Base-by-base conservation (phyloP, 1,140 invertebrate genomes). In the Drosophila asahinai region DNA sequence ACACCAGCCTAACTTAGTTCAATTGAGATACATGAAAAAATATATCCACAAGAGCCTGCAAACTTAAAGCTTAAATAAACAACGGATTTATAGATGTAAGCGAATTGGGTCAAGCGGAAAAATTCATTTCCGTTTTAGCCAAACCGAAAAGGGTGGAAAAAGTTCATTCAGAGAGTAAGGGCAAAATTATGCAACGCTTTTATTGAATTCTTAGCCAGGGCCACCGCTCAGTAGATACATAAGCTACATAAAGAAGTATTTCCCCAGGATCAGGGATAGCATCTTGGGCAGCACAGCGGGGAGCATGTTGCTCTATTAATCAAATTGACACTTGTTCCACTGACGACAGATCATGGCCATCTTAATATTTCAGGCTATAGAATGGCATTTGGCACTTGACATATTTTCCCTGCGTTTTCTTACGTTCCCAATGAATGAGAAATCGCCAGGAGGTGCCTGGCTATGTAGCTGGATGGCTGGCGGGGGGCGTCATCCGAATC, bases 61-160 rank as follows among this genome's bases (percentile, higher is more conserved):
- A 48, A 62, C 61, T 80, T 80, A 67, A 79, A 72, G 66, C 65
- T 47, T 76, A 54, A 65, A 64, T 68, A 63, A 66, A 68, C 74
- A 27, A n/a, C 61, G 12, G 60, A 42, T 42, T 36, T 27, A 38
- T 58, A 55, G 30, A n/a, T 71, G 40, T 15, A 38, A 48, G 57
- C 38, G 59, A 86, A 75, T 78, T 75, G 51, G 82, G 82, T 86
- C 82, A 86, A 86, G 57, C 78, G 78, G 82, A 86, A 74, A 80
- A 78, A 79, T 81, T 83, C 59, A 86, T 86, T 86, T 86, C 78
- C 83, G 65, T 40, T 71, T 75, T 61, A 47, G 49, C 49, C 66
- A 49, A 40, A 30, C 22, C 40, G 11, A 33, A 43, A 48, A 30
- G 68, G 68, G 33, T 70, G 43, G 9, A 66, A 66, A 15, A 17